These are phyloP conservation scores for Tamias sibiricus DNA, from an alignment of 2,113 vertebrate species.

Conservation along the genomic window DNA sequence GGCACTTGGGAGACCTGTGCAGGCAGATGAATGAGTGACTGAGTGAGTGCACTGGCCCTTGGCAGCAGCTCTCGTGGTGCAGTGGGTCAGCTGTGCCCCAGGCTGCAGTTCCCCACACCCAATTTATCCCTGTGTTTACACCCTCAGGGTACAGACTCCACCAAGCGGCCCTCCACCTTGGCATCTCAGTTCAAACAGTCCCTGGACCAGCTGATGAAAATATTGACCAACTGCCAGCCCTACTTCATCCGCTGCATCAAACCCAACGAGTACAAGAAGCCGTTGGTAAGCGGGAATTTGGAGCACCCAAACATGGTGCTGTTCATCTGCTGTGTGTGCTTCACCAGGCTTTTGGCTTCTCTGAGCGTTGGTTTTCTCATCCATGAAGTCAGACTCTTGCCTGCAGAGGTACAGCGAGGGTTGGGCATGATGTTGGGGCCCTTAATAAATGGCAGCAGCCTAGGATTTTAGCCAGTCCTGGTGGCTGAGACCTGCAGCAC, in stretches of 20 bases:
- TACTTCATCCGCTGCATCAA: slow-evolving; percentile 99
- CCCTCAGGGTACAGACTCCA: slow-evolving; percentile 86
- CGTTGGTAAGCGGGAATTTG: slow-evolving; percentile 89
- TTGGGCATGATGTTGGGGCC: fast-evolving
- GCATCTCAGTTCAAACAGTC: slow-evolving; percentile 96
- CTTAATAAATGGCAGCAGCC: not conserved
- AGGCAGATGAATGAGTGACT: not conserved
- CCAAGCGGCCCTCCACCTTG: slow-evolving; percentile 91
- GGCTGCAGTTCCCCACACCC: not conserved
- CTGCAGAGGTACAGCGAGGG: not conserved
- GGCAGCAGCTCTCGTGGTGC: not conserved
- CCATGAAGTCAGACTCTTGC: not conserved
- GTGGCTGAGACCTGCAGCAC: not conserved
- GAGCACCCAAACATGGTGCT: not conserved
- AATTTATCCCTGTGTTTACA: not conserved
- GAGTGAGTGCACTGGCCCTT: not conserved
- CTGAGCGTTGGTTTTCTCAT: not conserved
- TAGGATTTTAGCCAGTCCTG: not conserved
- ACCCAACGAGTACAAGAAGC: slow-evolving; percentile 97
- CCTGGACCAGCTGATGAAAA: slow-evolving; percentile 97
- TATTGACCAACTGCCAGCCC: slow-evolving; percentile 93
- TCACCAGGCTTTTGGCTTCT: not conserved
- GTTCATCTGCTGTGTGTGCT: not conserved
- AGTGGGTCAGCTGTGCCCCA: too few relatives aligned
- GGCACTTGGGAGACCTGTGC: not conserved